These are phyloP conservation scores for Uloborus plumipes DNA, from an alignment of 2,888 invertebrate genomes.

Conservation along the genomic window DNA sequence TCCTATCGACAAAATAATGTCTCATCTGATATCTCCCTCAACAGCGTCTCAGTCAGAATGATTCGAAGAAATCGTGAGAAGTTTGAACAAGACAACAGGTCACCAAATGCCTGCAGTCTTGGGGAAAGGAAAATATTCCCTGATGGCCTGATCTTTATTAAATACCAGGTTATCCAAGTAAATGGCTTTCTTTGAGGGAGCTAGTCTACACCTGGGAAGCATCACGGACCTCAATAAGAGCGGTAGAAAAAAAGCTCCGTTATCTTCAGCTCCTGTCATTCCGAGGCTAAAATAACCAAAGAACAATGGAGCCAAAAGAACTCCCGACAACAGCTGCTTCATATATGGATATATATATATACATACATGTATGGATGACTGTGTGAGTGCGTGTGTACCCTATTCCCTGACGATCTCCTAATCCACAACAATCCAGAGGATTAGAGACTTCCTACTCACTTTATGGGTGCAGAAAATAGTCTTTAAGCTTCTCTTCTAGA, in stretches of 20 bases:
- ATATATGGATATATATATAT: background rate
- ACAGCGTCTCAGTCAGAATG: too few relatives aligned
- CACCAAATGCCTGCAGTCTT: too few relatives aligned
- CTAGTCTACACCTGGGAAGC: constrained; percentile 24
- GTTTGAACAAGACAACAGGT: too few relatives aligned
- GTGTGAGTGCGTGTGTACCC: constrained; percentile 12
- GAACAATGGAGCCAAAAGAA: background rate
- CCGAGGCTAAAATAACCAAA: constrained; percentile 36
- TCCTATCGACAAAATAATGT: too few relatives aligned
- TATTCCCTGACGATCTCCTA: constrained; percentile 32
- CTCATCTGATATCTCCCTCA: too few relatives aligned
- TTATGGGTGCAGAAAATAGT: constrained; percentile 14
- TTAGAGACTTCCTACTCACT: constrained; percentile 35
- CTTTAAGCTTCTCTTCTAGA: constrained; percentile 23
- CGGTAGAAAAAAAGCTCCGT: constrained; percentile 15
- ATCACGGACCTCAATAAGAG: constrained; percentile 19
- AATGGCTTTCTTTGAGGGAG: too few relatives aligned
- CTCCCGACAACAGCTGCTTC: constrained; percentile 6
- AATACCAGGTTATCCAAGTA: background rate
- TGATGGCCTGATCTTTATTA: constrained; percentile 9
- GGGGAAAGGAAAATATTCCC: too few relatives aligned
- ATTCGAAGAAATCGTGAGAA: too few relatives aligned
- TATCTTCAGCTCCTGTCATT: constrained; percentile 31
- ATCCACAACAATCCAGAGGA: constrained; percentile 30
- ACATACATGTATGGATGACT: background rate